Evolutionary conservation across 2,888 invertebrate genomes (phyloP).

Genomic region (Stenodera caucasica): DNA sequence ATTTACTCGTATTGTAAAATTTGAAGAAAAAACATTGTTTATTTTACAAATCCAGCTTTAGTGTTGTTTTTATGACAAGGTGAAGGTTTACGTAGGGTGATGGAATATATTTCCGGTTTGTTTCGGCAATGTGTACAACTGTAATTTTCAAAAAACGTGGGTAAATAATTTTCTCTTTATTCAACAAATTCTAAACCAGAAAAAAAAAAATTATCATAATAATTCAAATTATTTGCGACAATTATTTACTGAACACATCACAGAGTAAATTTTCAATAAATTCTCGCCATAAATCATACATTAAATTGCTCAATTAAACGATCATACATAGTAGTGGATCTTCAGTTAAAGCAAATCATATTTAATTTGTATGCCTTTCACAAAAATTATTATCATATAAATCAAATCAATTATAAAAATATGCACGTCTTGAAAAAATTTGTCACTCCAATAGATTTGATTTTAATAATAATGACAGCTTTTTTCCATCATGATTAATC

Average conservation of each 20-base stretch:
- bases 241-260: not conserved
- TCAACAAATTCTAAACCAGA: not conserved
- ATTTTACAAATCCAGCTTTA: not conserved
- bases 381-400: not conserved
- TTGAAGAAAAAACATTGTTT: not conserved
- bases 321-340: too few relatives aligned
- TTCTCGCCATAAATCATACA: not conserved
- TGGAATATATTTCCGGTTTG: constrained; percentile 4
- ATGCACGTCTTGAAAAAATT: not conserved
- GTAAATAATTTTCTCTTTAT: not conserved
- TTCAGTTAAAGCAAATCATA: not conserved
- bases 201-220: too few relatives aligned
- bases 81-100: constrained; percentile 5
- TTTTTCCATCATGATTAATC: too few relatives aligned
- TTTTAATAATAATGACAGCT: too few relatives aligned
- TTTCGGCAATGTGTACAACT: not conserved
- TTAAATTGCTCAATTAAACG: not conserved
- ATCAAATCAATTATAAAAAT: not conserved
- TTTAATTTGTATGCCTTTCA: not conserved
- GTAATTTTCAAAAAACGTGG: not conserved
- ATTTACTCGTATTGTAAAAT: too few relatives aligned
- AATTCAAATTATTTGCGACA: not conserved
- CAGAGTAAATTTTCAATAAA: not conserved
- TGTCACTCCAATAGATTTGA: too few relatives aligned
- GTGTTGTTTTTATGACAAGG: constrained; percentile 5